A percentile compares a stretch with the other conserved stretches of the same genome.
phyloP scores from a whole-genome alignment of 2,888 invertebrate genomes.

The Escarpia spicata region DNA sequence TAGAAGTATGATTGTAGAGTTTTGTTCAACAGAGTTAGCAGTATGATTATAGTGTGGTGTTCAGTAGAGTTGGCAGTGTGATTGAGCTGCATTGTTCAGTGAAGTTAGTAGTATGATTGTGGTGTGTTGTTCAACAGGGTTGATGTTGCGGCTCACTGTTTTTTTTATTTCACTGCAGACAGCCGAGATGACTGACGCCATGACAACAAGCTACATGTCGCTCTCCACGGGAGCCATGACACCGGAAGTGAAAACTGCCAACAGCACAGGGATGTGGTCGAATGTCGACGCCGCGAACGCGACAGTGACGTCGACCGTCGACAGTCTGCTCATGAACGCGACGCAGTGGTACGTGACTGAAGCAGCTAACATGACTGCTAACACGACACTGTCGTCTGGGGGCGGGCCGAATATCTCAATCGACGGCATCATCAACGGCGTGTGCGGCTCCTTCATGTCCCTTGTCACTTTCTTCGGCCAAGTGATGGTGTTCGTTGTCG shows the following conservation, averaged over 20 bases:
- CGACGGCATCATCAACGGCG: slow-evolving; percentile 19
- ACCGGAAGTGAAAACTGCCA: neutral
- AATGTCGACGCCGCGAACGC: neutral
- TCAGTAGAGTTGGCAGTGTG: neutral
- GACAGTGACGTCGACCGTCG: neutral
- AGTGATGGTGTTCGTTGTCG: slow-evolving; percentile 27
- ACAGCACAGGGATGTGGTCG: neutral
- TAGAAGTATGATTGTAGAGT: too few relatives aligned
- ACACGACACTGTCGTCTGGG: neutral
- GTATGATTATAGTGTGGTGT: neutral
- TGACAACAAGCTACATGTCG: neutral
- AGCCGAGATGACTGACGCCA: neutral
- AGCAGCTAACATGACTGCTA: neutral
- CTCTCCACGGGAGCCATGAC: neutral
- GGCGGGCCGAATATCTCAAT: neutral
- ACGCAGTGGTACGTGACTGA: slow-evolving; percentile 18
- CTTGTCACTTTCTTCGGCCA: slow-evolving; percentile 26
- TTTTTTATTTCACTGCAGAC: neutral
- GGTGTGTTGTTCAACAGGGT: neutral
- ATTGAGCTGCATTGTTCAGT: neutral
- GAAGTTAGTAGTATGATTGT: neutral
- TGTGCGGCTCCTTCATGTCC: slow-evolving; percentile 22
- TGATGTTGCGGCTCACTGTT: neutral
- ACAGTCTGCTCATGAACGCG: neutral
- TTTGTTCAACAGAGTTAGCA: too few relatives aligned